These are phyloP conservation scores for Notothenia rossii DNA, from an alignment of 2,113 vertebrate species.

Conservation along the genomic window DNA sequence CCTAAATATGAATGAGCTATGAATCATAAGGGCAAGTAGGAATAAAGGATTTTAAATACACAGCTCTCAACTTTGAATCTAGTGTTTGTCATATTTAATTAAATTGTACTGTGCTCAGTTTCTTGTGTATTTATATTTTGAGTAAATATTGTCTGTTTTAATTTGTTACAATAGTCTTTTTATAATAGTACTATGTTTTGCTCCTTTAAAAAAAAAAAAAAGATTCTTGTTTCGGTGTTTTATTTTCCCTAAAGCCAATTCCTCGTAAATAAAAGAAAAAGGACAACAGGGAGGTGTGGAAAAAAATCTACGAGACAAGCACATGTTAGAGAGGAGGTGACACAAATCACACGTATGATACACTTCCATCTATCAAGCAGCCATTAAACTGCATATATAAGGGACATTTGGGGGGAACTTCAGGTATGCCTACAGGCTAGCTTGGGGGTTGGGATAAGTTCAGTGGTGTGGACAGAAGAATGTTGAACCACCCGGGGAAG, in stretches of 20 bases:
- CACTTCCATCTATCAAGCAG: conserved; percentile 1
- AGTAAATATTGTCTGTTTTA: too few relatives aligned
- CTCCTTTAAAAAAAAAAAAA: too few relatives aligned
- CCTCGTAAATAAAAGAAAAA: too few relatives aligned
- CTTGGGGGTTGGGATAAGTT: conserved; percentile 27
- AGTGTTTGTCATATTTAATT: too few relatives aligned
- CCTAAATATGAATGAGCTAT: background rate
- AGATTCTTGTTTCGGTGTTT: too few relatives aligned
- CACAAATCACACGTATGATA: conserved; percentile 4
- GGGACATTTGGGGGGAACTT: conserved; percentile 15
- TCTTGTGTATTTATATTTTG: too few relatives aligned
- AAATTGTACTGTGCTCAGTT: too few relatives aligned
- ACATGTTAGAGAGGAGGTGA: conserved; percentile 27
- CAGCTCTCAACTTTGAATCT: too few relatives aligned
- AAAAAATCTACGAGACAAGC: background rate
- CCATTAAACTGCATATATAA: conserved; percentile 15
- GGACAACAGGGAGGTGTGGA: background rate
- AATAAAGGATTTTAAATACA: background rate
- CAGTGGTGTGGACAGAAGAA: conserved; percentile 31
- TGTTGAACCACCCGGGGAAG: conserved; percentile 32
- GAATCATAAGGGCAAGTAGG: background rate
- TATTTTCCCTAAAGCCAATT: too few relatives aligned
- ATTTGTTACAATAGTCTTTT: too few relatives aligned
- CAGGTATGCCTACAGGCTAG: conserved; percentile 10
- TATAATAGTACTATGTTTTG: too few relatives aligned